Base-by-base conservation (phyloP, 2,888 invertebrate species). In the Lycaena phlaeas region DNA sequence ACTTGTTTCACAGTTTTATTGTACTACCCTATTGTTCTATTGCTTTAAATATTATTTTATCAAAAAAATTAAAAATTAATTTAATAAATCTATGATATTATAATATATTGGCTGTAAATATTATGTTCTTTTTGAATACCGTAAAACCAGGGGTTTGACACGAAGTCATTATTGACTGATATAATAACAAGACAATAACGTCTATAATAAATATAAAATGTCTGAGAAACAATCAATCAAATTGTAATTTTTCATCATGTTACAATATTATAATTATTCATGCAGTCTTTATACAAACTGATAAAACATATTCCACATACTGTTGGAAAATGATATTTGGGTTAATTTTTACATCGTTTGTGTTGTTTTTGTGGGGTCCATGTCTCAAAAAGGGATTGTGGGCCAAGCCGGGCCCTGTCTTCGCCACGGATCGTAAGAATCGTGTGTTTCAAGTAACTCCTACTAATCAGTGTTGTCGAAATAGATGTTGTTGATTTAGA, bases 381-480 rank as follows among this genome's bases (percentile, higher is more conserved):
- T 77, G 76, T 45, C 9, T 76, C 4, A 60, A 49, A 42, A 50
- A 51, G 45, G 72, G 66, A 2, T 4, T 64, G 9, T 72, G 62
- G 53, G 46, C 62, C 1, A 28, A 46, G 2, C 58, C 58, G 0
- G 63, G 61, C 0, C 62, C 65, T 0, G 68, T 73, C 6, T 72
- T 58, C 46, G 75, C 72, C 1, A 65, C 56, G 37, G 75, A 75
- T 38, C 57, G 75, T 22, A 64, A 58, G 37, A 71, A 73, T 44
- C 53, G 75, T 4, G 36, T 69, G 4, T 75, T 61, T 41, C 50
- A 51, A 17, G 65, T 75, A 17, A 67, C 64, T 1, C 59, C 74
- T 0, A 66, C 71, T 0, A 61, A 64, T 10, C 46, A 56, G 15
- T 74, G 74, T 46, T 72, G 73, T 48, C 55, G 54, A 11, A 4